phyloP scores from a whole-genome alignment of 2,797 vertebrate species.

The Dicrostonyx torquatus region DNA sequence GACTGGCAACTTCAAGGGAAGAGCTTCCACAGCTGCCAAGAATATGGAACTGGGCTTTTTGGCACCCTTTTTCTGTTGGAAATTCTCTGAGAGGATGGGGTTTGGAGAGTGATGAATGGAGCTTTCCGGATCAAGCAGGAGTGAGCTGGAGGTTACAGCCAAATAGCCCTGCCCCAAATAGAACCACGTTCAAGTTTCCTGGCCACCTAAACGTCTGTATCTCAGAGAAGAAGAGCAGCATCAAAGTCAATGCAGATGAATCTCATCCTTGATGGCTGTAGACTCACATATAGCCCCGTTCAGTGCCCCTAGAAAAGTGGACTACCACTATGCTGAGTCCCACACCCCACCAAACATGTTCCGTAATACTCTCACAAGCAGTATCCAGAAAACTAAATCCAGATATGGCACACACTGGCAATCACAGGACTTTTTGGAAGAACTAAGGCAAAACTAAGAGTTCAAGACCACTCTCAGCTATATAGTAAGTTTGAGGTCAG shows the following conservation, averaged over 20 bases:
- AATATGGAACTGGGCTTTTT: background rate
- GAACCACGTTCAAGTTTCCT: slow-evolving; percentile 93
- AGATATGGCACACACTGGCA: too few species aligned
- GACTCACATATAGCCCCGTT: slow-evolving; percentile 92
- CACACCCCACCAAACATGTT: background rate
- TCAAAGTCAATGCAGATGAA: slow-evolving; percentile 90
- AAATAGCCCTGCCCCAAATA: slow-evolving; percentile 86
- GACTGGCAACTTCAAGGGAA: background rate
- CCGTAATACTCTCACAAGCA: background rate
- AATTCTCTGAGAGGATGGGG: background rate
- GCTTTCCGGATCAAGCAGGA: background rate
- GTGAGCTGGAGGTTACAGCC: background rate
- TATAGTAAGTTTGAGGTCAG: background rate
- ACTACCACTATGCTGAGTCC: background rate
- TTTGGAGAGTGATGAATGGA: background rate
- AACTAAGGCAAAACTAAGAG: background rate
- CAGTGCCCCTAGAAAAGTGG: background rate
- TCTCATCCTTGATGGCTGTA: slow-evolving; percentile 92
- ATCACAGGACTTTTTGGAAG: background rate
- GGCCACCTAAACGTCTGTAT: slow-evolving; percentile 96
- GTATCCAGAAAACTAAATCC: background rate
- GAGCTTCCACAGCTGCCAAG: background rate
- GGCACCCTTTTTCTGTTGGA: background rate
- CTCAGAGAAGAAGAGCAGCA: slow-evolving; percentile 96
- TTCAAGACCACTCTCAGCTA: background rate